Base-by-base conservation (phyloP, 2,113 vertebrate genomes). In the Ammospiza nelsoni region DNA sequence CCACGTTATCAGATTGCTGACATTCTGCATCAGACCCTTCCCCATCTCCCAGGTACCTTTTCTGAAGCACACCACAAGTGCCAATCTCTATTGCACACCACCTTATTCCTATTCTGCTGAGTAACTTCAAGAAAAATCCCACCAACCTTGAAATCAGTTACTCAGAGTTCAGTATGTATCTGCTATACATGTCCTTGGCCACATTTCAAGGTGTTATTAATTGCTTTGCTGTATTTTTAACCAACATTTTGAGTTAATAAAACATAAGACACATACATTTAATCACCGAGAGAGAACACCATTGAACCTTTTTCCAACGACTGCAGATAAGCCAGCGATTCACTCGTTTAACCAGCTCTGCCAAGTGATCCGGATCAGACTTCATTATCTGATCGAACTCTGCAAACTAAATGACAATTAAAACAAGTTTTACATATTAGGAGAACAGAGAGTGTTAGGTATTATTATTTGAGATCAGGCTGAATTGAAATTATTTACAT, bases 331-430 rank as follows among this genome's bases (percentile, higher is more conserved):
- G 98, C 99, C 99, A 99, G 90, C 98, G 98, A 97, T 99, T 99
- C 95, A 99, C 99, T 88, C 98, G 98, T 92, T 98, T 98, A 86
- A 99, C 98, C 94, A 99, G 97, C 95, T 99, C 98, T 5, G 99
- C 99, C 92, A 99, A 98, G 96, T 99, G 99, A 71, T 99, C 99
- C 0, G 99, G 99, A 95, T 99, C 99, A 33, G 99, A 99, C 97
- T 99, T 99, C 99, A 99, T 99, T 94, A 99, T 99, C 97, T 99
- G 99, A 97, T 99, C 99, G 72, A 99, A 99, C 97, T 99, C 99
- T 89, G 99, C 98, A 97, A 99, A 99, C 99, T 99, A 97, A 95
- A 67, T 23, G 82, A 68, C n/a, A 52, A 77, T 63, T 59, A 15
- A 61, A 69, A 87, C 5, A 83, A 44, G 29, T 28, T 59, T 90